Conservation (phyloP, 1,140 invertebrate species). For the Drosophila mojavensis region DNA sequence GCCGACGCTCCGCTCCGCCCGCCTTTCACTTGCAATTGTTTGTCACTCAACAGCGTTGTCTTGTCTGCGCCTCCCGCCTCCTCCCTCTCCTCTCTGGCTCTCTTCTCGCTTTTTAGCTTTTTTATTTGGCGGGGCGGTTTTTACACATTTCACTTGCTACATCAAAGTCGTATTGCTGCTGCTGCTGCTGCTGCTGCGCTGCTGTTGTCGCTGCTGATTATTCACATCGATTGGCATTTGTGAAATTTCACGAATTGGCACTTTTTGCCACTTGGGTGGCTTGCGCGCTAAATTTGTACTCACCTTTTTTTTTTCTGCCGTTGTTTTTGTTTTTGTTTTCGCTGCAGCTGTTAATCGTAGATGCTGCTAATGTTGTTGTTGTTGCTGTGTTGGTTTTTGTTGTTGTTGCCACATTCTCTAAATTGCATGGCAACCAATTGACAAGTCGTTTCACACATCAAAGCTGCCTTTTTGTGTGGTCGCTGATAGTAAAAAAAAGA, state of each 20-base stretch:
- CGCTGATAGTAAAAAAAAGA: constrained; percentile 24
- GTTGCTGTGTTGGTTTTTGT: neutral
- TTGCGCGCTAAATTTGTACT: constrained; percentile 62
- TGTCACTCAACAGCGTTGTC: constrained; percentile 79
- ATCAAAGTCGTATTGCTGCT: constrained; percentile 58
- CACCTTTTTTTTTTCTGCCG: constrained; percentile 19
- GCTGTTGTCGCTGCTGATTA: constrained; percentile 73
- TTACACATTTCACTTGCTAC: constrained; percentile 55
- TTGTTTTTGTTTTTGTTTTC: neutral
- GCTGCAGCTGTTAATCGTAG: constrained; percentile 1
- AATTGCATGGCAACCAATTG: constrained; percentile 71
- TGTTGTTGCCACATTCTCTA: constrained; percentile 51
- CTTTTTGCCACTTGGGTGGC: constrained; percentile 76
- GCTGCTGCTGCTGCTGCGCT: constrained; percentile 52
- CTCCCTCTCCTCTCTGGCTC: neutral
- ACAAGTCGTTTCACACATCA: constrained; percentile 60
- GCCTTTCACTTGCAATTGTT: constrained; percentile 76
- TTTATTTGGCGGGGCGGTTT: constrained; percentile 6
- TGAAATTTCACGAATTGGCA: constrained; percentile 82
- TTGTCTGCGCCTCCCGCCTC: constrained; percentile 18
- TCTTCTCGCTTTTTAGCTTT: constrained; percentile 21
- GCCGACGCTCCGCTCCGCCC: no score
- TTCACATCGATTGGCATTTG: constrained; percentile 82
- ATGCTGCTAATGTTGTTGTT: constrained; percentile 11
- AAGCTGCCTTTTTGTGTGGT: constrained; percentile 53